phyloP scores from a whole-genome alignment of 1,140 invertebrate genomes.

The Heliconius melpomene region DNA sequence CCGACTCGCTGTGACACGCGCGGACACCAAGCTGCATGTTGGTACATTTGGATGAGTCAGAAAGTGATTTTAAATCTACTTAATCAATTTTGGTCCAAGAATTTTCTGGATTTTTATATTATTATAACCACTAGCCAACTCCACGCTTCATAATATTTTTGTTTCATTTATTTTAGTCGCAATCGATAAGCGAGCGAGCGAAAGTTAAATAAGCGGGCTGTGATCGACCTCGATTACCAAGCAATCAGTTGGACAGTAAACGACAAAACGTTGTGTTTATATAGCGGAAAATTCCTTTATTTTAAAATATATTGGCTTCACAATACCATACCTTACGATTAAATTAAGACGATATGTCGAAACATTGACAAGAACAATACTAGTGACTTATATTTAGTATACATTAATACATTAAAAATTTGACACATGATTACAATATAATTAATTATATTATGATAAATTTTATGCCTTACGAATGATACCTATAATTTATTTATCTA shows the following conservation, averaged over 20 bases:
- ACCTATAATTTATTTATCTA: constrained; percentile 63
- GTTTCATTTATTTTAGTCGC: constrained; percentile 73
- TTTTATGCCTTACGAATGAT: too few relatives aligned
- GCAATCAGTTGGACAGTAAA: constrained; percentile 73
- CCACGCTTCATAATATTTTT: constrained; percentile 70
- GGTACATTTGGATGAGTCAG: constrained; percentile 76
- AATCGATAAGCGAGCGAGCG: constrained; percentile 72
- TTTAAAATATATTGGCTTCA: constrained; percentile 81
- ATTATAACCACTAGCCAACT: constrained; percentile 62
- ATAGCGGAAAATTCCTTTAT: constrained; percentile 80
- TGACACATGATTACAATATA: constrained; percentile 62
- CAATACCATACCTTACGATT: constrained; percentile 77
- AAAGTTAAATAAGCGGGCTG: constrained; percentile 66
- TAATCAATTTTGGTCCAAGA: background rate
- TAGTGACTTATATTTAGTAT: constrained; percentile 62
- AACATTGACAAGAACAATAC: constrained; percentile 78
- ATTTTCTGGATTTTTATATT: background rate
- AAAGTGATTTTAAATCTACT: constrained; percentile 45
- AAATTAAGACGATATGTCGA: constrained; percentile 77
- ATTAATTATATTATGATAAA: too few relatives aligned
- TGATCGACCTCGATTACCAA: constrained; percentile 63
- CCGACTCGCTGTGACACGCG: constrained; percentile 59
- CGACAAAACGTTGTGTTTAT: constrained; percentile 78
- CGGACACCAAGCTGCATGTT: constrained; percentile 64
- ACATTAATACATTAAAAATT: constrained; percentile 69